phyloP scores from a whole-genome alignment of 2,797 vertebrate genomes.

The Chelon auratus region DNA sequence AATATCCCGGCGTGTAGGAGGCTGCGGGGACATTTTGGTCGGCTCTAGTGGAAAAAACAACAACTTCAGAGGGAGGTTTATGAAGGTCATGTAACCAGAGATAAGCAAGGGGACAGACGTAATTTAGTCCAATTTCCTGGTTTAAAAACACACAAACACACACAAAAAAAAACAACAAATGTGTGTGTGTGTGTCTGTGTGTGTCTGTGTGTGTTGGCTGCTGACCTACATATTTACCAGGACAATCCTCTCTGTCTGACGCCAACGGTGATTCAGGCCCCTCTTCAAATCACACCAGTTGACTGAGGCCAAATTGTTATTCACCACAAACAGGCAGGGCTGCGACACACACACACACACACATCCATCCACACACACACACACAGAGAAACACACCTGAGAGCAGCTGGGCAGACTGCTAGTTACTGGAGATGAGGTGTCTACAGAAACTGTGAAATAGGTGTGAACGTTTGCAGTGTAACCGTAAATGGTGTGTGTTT shows the following conservation, averaged over 20 bases:
- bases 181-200: slow-evolving; percentile 2
- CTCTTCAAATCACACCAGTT: slow-evolving; percentile 43
- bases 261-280: slow-evolving; percentile 64
- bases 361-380: slow-evolving; percentile 26
- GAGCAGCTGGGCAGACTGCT: slow-evolving; percentile 4
- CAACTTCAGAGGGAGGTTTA: not conserved
- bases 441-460: slow-evolving; percentile 1
- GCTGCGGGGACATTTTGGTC: not conserved
- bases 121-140: not conserved
- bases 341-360: slow-evolving; percentile 6
- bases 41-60: not conserved
- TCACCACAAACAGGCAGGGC: slow-evolving; percentile 54
- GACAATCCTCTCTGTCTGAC: slow-evolving; percentile 44
- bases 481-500: slow-evolving; percentile 18
- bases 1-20: too few species aligned
- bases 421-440: slow-evolving; percentile 5
- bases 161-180: not conserved
- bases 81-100: not conserved
- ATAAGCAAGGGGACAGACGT: not conserved
- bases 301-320: slow-evolving; percentile 61
- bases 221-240: slow-evolving; percentile 62
- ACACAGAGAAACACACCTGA: slow-evolving; percentile 5
- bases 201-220: slow-evolving; percentile 16
- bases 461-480: slow-evolving; percentile 24
- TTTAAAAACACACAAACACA: not conserved